phyloP scores from a whole-genome alignment of 1,140 invertebrate genomes.

The Drosophila simulans region DNA sequence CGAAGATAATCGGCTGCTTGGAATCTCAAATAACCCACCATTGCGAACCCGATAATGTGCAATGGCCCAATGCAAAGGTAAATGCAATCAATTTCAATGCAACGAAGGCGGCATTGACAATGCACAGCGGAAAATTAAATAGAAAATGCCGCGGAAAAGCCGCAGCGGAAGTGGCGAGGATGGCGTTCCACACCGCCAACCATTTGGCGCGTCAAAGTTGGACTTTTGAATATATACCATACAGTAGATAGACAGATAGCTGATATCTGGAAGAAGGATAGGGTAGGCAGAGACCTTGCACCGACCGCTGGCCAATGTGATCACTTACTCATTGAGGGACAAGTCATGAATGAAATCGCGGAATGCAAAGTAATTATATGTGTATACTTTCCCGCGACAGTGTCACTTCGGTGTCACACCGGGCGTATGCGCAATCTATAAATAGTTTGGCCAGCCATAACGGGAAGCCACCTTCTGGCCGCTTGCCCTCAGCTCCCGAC shows the following conservation, averaged over 20 bases:
- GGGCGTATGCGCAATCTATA: conserved; percentile 70
- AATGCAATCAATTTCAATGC: conserved; percentile 80
- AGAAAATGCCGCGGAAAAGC: conserved; percentile 49
- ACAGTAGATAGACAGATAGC: not conserved
- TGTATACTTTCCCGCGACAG: conserved; percentile 7
- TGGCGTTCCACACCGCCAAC: conserved; percentile 8
- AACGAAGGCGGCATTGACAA: conserved; percentile 49
- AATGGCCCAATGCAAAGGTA: conserved; percentile 67
- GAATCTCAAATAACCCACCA: conserved; percentile 26
- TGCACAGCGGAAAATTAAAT: conserved; percentile 68
- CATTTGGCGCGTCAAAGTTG: not conserved
- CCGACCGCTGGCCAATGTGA: conserved; percentile 4
- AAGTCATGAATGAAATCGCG: conserved; percentile 58
- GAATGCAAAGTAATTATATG: conserved; percentile 59
- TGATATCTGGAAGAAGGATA: conserved; percentile 23
- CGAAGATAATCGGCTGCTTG: conserved; percentile 23
- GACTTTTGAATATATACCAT: not conserved
- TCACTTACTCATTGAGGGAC: conserved; percentile 45
- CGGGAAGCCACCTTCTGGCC: conserved; percentile 21
- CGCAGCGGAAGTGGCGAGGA: conserved; percentile 41
- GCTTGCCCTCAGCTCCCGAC: conserved; percentile 26
- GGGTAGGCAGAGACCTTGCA: not conserved
- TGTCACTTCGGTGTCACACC: conserved; percentile 22
- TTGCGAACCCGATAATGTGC: conserved; percentile 47
- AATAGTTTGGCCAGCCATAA: conserved; percentile 47